phyloP scores from a whole-genome alignment of 1,140 invertebrate genomes.

The Pogonomyrmex barbatus region DNA sequence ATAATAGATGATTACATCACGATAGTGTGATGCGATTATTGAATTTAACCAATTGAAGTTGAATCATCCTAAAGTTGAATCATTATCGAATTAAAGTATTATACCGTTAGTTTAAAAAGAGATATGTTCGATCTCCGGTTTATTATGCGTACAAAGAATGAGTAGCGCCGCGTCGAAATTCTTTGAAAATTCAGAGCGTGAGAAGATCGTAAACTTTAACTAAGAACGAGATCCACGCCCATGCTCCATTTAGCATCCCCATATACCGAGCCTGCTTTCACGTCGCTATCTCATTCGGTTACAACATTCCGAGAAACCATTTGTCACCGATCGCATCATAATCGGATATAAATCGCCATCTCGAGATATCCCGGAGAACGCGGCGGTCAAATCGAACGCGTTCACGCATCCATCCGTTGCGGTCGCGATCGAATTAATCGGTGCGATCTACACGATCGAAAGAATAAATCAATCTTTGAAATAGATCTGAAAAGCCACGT shows the following conservation, averaged over 20 bases:
- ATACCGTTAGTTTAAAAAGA: background rate
- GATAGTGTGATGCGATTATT: background rate
- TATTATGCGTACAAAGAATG: conserved; percentile 3
- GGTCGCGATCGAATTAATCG: conserved; percentile 50
- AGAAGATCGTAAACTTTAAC: conserved; percentile 69
- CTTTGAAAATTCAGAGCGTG: conserved; percentile 60
- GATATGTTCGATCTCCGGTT: background rate
- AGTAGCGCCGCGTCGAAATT: conserved; percentile 23
- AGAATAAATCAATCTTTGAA: conserved; percentile 61
- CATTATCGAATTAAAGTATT: conserved; percentile 1
- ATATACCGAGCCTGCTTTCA: background rate
- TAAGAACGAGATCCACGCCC: conserved; percentile 15
- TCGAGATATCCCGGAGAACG: conserved; percentile 28
- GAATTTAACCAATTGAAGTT: conserved; percentile 26
- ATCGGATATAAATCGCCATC: background rate
- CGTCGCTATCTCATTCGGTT: conserved; percentile 9
- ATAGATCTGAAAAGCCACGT: conserved; percentile 64
- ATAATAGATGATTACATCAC: background rate
- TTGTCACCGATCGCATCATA: conserved; percentile 16
- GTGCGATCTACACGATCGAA: conserved; percentile 63
- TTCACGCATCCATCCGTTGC: background rate
- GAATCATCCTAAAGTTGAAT: background rate
- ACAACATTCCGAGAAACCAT: conserved; percentile 33
- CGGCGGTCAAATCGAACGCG: conserved; percentile 3
- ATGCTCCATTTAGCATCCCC: conserved; percentile 12